Conservation (phyloP, 2,888 invertebrate genomes). For the Resseliella maxima region DNA sequence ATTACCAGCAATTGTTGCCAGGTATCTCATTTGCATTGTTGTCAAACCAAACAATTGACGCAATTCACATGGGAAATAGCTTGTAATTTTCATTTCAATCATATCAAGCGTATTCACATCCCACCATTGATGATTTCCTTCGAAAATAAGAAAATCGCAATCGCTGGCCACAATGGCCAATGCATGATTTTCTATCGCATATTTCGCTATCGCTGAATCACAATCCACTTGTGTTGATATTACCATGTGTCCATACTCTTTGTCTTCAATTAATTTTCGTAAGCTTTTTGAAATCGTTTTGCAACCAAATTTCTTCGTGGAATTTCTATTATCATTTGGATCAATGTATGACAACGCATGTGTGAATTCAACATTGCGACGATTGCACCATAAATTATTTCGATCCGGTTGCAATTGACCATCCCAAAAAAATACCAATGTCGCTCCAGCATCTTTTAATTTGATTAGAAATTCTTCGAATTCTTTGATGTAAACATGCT, state of each 20-base stretch:
- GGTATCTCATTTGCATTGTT: slow-evolving; percentile 56
- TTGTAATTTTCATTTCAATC: not conserved
- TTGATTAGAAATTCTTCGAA: not conserved
- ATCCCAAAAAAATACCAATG: not conserved
- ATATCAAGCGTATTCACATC: slow-evolving; percentile 23
- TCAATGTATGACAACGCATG: not conserved
- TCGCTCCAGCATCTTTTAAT: not conserved
- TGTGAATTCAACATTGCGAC: not conserved
- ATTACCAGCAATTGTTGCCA: slow-evolving; percentile 59
- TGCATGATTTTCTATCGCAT: slow-evolving; percentile 57
- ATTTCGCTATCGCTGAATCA: slow-evolving; percentile 58
- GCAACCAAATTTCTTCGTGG: not conserved
- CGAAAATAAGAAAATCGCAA: slow-evolving; percentile 59
- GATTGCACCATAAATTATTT: not conserved
- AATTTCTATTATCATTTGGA: not conserved
- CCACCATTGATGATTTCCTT: slow-evolving; percentile 58
- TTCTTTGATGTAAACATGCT: not conserved
- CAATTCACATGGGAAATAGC: slow-evolving; percentile 57
- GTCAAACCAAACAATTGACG: slow-evolving; percentile 56
- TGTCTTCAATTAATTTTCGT: not conserved
- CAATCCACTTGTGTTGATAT: slow-evolving; percentile 57
- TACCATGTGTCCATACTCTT: slow-evolving; percentile 54
- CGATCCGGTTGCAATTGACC: slow-evolving; percentile 13
- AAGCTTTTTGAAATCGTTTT: not conserved
- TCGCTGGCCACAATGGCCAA: slow-evolving; percentile 59